Conservation (phyloP, 30 jellyfish, hydroid and myxozoan species). For the Nemopilema nomurai region DNA sequence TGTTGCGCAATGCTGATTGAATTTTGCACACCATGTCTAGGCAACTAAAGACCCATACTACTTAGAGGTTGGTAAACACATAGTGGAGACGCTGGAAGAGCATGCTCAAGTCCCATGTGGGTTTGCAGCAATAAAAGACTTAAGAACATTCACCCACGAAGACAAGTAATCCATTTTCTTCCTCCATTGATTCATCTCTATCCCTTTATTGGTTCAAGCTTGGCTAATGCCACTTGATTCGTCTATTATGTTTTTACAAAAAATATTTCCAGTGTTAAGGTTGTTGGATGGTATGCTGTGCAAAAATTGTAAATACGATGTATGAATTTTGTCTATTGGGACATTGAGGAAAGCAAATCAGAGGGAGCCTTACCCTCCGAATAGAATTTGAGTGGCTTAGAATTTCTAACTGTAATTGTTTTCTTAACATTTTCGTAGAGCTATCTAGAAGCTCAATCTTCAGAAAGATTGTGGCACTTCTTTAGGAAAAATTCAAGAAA, state of each 20-base stretch:
- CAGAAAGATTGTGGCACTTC: too few relatives aligned
- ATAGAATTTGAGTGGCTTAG: too few relatives aligned
- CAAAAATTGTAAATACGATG: too few relatives aligned
- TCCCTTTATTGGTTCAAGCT: too few relatives aligned
- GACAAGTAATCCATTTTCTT: constrained; percentile 61
- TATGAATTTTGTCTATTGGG: too few relatives aligned
- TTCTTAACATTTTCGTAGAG: too few relatives aligned
- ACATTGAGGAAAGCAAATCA: too few relatives aligned
- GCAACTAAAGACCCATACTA: constrained; percentile 95
- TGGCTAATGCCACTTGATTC: neutral
- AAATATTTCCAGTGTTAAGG: neutral
- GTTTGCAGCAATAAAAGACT: constrained; percentile 89
- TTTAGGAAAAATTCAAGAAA: too few relatives aligned
- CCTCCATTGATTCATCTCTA: neutral
- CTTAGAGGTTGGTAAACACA: constrained; percentile 86
- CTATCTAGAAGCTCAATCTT: too few relatives aligned
- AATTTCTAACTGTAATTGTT: too few relatives aligned
- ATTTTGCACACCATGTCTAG: constrained; percentile 23
- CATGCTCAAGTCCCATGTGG: constrained; percentile 94
- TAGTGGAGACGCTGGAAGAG: constrained; percentile 83
- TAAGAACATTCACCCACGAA: constrained; percentile 85
- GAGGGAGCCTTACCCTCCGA: too few relatives aligned
- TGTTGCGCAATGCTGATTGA: neutral
- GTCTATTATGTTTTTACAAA: neutral
- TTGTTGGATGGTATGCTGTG: neutral